Evolutionary conservation across 1,140 invertebrate genomes (phyloP).

Genomic region (Cryptotermes secundus): DNA sequence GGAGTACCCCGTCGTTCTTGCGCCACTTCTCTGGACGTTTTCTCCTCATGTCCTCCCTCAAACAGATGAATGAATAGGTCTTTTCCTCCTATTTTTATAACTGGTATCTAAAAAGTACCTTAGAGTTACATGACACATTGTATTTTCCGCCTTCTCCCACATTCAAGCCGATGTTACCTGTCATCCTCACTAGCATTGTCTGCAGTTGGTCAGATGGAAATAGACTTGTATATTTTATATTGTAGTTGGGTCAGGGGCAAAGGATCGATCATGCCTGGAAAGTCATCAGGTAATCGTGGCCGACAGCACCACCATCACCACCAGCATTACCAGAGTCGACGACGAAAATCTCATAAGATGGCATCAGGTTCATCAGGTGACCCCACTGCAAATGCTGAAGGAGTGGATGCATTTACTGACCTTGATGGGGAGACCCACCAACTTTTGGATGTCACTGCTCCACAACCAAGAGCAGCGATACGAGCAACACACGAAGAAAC

Average conservation of each 20-base stretch:
- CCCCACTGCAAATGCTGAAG: neutral
- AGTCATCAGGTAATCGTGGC: constrained; percentile 30
- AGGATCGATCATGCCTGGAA: constrained; percentile 27
- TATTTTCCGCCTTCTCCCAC: no score
- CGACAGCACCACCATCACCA: constrained; percentile 24
- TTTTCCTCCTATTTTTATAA: no score
- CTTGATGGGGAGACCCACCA: constrained; percentile 39
- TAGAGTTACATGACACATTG: no score
- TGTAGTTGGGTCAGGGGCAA: neutral
- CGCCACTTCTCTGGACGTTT: no score
- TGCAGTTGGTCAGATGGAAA: no score
- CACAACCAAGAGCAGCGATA: constrained; percentile 16
- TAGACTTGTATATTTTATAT: neutral
- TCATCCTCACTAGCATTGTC: no score
- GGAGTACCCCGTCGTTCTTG: no score
- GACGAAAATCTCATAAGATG: constrained; percentile 25
- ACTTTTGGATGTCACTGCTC: constrained; percentile 31
- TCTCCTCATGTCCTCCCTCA: no score
- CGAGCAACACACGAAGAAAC: constrained; percentile 27
- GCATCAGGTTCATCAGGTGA: constrained; percentile 13
- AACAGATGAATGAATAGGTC: no score
- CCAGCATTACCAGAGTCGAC: constrained; percentile 12
- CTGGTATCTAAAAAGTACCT: no score
- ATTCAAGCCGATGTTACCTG: no score
- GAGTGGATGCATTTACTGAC: constrained; percentile 11